A percentile compares a stretch with the other conserved stretches of the same genome.
Evolutionary conservation across 2,888 invertebrate species (phyloP).

Genomic region (Macrosiphum euphorbiae): DNA sequence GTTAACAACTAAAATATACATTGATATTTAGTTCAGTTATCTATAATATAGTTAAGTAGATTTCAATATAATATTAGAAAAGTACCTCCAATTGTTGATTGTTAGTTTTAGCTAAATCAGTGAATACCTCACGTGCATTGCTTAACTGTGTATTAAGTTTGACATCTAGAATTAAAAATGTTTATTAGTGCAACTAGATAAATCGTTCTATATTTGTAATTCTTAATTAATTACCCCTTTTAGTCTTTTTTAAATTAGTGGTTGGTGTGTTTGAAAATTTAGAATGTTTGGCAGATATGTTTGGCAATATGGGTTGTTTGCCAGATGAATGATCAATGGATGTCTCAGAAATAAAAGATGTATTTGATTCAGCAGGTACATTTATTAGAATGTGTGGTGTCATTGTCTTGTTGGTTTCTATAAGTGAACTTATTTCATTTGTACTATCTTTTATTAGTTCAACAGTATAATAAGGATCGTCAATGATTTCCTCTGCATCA

Average conservation of each 20-base stretch:
- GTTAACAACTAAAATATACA: not conserved
- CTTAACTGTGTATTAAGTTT: constrained; percentile 6
- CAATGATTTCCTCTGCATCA: not conserved
- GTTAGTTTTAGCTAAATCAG: constrained; percentile 1
- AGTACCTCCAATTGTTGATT: not conserved
- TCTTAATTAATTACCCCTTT: not conserved
- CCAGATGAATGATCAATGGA: not conserved
- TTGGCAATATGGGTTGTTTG: not conserved
- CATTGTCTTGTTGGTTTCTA: constrained; percentile 1
- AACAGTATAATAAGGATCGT: not conserved
- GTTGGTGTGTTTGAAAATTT: no score
- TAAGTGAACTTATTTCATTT: not conserved
- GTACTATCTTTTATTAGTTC: not conserved
- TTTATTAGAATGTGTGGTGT: not conserved
- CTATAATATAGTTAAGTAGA: not conserved
- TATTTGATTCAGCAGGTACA: constrained; percentile 12
- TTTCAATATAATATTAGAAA: not conserved
- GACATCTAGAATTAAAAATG: not conserved
- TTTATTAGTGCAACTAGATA: not conserved
- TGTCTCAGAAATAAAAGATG: constrained; percentile 5
- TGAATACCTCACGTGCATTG: not conserved
- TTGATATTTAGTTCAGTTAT: not conserved
- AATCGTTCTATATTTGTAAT: not conserved
- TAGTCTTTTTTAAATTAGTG: not conserved
- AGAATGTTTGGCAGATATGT: not conserved